A percentile compares a stretch with the other conserved stretches of the same genome.
Evolutionary conservation across 2,797 vertebrate genomes (phyloP).

Genomic region (Rhinella marina): DNA sequence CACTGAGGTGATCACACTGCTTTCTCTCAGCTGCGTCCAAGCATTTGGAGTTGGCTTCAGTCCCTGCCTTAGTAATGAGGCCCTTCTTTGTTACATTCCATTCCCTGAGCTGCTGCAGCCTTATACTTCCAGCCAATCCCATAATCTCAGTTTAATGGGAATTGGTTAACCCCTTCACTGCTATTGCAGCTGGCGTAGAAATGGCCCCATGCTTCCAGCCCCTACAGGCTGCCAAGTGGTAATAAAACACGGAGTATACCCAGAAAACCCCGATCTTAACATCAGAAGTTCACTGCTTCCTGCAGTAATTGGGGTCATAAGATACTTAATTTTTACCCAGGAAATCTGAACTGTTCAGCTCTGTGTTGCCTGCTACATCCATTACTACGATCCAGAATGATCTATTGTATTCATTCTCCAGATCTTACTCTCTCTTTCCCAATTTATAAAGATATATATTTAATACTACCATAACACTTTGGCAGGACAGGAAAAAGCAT

Average conservation of each 20-base stretch:
- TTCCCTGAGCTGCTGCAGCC: constrained; percentile 43
- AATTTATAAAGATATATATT: constrained; percentile 61
- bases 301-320: constrained; percentile 58
- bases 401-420: constrained; percentile 61
- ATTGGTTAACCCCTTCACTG: constrained; percentile 41
- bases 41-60: constrained; percentile 55
- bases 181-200: neutral
- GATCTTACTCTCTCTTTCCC: constrained; percentile 44
- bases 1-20: constrained; percentile 53
- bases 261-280: constrained; percentile 35
- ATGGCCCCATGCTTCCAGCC: neutral
- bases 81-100: constrained; percentile 60
- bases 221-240: constrained; percentile 33
- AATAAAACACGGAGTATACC: constrained; percentile 38
- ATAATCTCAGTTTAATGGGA: constrained; percentile 58
- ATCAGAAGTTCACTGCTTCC: constrained; percentile 52
- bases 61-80: constrained; percentile 58
- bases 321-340: constrained; percentile 57
- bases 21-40: constrained; percentile 53
- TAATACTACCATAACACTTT: constrained; percentile 59
- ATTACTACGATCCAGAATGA: constrained; percentile 60
- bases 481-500: constrained; percentile 55
- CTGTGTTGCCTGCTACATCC: constrained; percentile 55
- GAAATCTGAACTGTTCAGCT: constrained; percentile 47
- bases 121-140: constrained; percentile 53